Base-by-base conservation (phyloP, 2,888 invertebrate species). In the Acanthosoma haemorrhoidale region DNA sequence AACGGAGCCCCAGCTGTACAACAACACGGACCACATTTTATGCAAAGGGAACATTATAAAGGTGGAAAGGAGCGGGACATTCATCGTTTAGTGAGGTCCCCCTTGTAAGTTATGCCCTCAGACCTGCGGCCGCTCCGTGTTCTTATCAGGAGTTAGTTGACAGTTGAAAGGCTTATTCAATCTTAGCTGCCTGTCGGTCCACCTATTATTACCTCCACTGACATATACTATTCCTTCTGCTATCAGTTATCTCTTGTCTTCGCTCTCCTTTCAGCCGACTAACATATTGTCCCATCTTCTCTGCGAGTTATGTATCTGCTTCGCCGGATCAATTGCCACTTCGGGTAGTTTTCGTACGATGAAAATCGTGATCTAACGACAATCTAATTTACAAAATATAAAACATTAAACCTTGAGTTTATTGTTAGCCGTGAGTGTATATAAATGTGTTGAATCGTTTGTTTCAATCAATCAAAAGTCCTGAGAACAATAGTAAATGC, bases 1-100 rank as follows among this genome's bases (percentile, higher is more conserved):
- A n/a, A n/a, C 64, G 38, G 59, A n/a, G 59, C 59, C 21, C 59
- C 36, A 8, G 36, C 59, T 59, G 32, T 59, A 59, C 59, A 18
- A 64, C 64, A 64, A 64, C 64, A 64, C 39, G 64, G 64, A 64
- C 64, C 64, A 41, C 64, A 64, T 41, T 64, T 64, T 64, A 64
- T 64, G 64, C 39, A 64, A 39, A 59, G 11, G 34, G 39, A 29
- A 61, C 38, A 21, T 39, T 36, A 9, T 38, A 41, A 39, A 34
- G 38, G 9, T 15, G 25, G 9, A 18, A 15, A 15, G 21, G 57
- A 11, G 21, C 43, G 9, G 21, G 41, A 64, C 64, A 64, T 64
- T 41, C 39, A 64, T 64, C 64, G 64, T 41, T 41, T 41, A 64
- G 41, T 13, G 61, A 36, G 11, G 13, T 15, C 36, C 18, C 13